Evolutionary conservation across 2,888 invertebrate genomes (phyloP).

Genomic region (Scaptomyza caliginosa): DNA sequence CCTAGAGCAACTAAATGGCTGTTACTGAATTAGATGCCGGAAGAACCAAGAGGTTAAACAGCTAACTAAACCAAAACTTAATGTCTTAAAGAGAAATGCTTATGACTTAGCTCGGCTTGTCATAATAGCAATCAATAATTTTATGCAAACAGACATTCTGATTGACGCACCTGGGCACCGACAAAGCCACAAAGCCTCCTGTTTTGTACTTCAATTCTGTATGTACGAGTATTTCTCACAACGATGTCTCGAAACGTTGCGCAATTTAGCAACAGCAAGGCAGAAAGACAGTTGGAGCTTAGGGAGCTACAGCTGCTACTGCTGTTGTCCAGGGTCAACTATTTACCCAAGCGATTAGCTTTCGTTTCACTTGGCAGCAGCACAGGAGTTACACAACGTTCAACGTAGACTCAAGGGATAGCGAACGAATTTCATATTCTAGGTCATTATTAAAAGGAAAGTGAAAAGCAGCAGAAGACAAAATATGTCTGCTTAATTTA

Average conservation of each 20-base stretch:
- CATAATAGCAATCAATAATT: no score
- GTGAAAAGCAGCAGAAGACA: background rate
- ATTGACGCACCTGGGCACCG: conserved; percentile 49
- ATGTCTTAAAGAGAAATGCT: no score
- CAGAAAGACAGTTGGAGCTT: conserved; percentile 6
- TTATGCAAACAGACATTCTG: conserved; percentile 5
- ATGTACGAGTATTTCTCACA: no score
- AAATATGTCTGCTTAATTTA: conserved; percentile 56
- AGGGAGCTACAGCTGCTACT: conserved; percentile 22
- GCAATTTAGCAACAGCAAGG: conserved; percentile 22
- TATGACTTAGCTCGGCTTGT: no score
- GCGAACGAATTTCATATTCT: conserved; percentile 56
- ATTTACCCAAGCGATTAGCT: conserved; percentile 77
- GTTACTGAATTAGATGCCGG: background rate
- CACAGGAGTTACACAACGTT: conserved; percentile 53
- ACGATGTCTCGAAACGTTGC: conserved; percentile 17
- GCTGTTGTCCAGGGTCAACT: conserved; percentile 37
- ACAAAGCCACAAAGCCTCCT: conserved; percentile 67
- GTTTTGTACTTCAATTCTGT: no score
- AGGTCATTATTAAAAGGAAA: conserved; percentile 73
- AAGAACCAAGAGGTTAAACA: no score
- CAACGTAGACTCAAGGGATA: conserved; percentile 47
- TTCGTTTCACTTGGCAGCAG: conserved; percentile 62
- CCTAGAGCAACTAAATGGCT: background rate
- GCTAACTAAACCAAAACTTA: no score